Conservation (phyloP, 2,888 invertebrate species). For the Polydesmus complanatus region DNA sequence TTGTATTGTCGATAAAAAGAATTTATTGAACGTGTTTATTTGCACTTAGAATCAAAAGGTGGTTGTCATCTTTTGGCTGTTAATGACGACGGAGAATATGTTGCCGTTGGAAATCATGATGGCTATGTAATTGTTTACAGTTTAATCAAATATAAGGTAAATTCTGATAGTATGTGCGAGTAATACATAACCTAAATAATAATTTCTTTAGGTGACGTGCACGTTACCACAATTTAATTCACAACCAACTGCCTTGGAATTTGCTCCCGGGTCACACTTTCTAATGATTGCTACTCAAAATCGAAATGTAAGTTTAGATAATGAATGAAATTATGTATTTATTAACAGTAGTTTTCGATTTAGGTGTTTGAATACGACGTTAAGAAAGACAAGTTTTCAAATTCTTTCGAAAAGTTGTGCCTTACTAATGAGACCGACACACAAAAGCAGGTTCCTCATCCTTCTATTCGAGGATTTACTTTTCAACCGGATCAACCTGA, state of each 20-base stretch:
- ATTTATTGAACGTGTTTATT: not conserved
- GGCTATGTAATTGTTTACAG: conserved; percentile 53
- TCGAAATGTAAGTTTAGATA: conserved; percentile 45
- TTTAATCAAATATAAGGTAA: conserved; percentile 21
- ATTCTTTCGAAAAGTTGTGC: not conserved
- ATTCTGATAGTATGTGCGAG: not conserved
- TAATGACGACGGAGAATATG: conserved; percentile 44
- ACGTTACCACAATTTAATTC: conserved; percentile 55
- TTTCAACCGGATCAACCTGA: not conserved
- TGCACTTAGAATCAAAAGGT: not conserved
- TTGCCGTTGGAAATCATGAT: conserved; percentile 51
- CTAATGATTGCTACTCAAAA: conserved; percentile 63
- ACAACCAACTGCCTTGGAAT: conserved; percentile 54
- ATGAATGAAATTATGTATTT: not conserved
- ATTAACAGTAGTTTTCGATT: not conserved
- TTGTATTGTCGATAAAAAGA: not conserved
- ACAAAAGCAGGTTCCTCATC: not conserved
- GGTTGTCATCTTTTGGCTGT: conserved; percentile 39
- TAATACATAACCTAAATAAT: not conserved
- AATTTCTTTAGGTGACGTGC: conserved; percentile 35
- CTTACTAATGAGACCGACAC: not conserved
- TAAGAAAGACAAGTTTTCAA: not conserved
- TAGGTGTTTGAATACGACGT: not conserved
- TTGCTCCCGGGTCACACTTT: conserved; percentile 44
- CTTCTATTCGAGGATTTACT: not conserved